A percentile compares a stretch with the other conserved stretches of the same genome.
Evolutionary conservation across 2,888 invertebrate genomes (phyloP).

Genomic region (Agriopis leucophaearia): DNA sequence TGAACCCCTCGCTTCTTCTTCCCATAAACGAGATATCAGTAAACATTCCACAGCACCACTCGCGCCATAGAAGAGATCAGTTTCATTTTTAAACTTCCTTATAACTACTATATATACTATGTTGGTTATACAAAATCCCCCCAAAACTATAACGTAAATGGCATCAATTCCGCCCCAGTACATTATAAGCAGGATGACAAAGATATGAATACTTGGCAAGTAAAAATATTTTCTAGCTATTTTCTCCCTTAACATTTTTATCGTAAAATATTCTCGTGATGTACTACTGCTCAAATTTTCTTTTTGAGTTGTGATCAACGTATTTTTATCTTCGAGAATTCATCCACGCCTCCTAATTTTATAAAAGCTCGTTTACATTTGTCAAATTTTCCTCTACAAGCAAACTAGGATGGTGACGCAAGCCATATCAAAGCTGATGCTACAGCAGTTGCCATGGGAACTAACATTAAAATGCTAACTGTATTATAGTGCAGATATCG

Average conservation of each 20-base stretch:
- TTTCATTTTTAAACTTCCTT: constrained; percentile 6
- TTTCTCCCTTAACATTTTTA: not conserved
- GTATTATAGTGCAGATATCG: constrained; percentile 10
- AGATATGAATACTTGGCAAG: constrained; percentile 6
- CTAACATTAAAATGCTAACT: constrained; percentile 8
- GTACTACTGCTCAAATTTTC: not conserved
- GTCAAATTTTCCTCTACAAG: constrained; percentile 12
- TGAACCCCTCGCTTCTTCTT: no score
- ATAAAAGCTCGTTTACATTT: constrained; percentile 5
- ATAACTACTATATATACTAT: no score
- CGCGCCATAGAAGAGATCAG: not conserved
- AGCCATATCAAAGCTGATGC: constrained; percentile 3
- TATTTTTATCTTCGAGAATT: constrained; percentile 5
- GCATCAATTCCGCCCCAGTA: constrained; percentile 15
- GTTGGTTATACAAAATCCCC: constrained; percentile 6
- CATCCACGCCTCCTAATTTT: constrained; percentile 3
- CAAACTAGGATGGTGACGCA: constrained; percentile 10
- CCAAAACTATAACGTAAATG: not conserved
- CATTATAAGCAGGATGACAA: not conserved
- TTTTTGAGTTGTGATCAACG: constrained; percentile 2
- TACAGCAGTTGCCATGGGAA: constrained; percentile 2
- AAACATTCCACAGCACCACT: not conserved
- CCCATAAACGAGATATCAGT: not conserved
- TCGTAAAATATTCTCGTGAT: not conserved
- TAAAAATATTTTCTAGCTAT: constrained; percentile 15